A percentile compares a stretch with the other conserved stretches of the same genome.
Evolutionary conservation across 2,888 invertebrate species (phyloP).

Genomic region (Thysanoteuthis rhombus): DNA sequence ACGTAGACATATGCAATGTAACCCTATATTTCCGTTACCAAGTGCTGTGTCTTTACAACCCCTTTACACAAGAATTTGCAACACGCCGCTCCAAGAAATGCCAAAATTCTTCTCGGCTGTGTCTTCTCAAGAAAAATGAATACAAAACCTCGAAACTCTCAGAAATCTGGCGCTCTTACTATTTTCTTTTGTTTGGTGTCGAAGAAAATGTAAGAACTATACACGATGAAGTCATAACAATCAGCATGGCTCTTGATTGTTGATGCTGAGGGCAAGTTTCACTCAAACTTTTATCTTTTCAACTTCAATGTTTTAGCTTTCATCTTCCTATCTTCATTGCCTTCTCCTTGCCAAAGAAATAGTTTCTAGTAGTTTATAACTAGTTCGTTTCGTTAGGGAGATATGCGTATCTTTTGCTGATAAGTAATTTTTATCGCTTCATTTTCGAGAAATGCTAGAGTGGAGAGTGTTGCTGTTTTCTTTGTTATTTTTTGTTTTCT

Average conservation of each 20-base stretch:
- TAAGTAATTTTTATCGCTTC: background rate
- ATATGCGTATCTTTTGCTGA: background rate
- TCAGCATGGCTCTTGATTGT: background rate
- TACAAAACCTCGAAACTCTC: background rate
- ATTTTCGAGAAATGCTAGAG: background rate
- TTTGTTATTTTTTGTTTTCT: background rate
- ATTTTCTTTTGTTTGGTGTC: background rate
- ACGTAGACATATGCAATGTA: slow-evolving; percentile 12
- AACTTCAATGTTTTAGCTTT: background rate
- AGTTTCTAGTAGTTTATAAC: background rate
- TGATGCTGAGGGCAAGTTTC: background rate
- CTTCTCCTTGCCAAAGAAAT: background rate
- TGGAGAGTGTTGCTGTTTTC: background rate
- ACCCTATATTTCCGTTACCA: background rate
- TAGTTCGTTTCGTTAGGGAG: background rate
- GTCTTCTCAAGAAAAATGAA: background rate
- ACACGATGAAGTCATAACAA: background rate
- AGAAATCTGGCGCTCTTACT: background rate
- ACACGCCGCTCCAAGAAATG: background rate
- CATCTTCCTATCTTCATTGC: background rate
- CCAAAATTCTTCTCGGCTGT: background rate
- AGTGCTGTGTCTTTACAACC: background rate
- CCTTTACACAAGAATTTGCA: background rate
- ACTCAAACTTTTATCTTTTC: background rate
- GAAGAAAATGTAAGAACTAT: background rate